These are phyloP conservation scores for Dendrocincla fuliginosa DNA, from an alignment of 2,797 vertebrate genomes.

Conservation along the genomic window DNA sequence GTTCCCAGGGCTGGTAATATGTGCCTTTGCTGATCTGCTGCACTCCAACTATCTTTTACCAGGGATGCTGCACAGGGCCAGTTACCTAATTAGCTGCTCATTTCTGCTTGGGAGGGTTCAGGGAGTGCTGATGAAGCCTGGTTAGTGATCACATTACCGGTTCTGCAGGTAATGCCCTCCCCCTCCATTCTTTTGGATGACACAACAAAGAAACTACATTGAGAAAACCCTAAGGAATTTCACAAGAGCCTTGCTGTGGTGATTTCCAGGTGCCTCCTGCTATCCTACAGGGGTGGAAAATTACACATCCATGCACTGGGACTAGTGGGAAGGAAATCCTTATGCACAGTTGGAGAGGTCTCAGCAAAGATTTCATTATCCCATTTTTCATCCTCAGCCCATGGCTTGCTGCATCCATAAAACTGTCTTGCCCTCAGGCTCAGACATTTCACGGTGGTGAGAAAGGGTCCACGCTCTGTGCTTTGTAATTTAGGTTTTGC, in stretches of 20 bases:
- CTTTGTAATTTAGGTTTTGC: background rate
- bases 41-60: background rate
- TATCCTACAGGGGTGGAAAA: background rate
- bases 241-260: background rate
- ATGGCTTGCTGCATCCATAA: background rate
- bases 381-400: background rate
- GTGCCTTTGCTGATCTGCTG: background rate
- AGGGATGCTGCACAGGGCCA: background rate
- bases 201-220: background rate
- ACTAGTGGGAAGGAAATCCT: background rate
- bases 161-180: background rate
- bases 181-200: background rate
- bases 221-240: background rate
- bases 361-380: background rate
- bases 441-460: background rate
- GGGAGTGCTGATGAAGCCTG: background rate
- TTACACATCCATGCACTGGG: rapidly evolving
- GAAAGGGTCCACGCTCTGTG: background rate
- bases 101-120: background rate
- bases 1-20: background rate
- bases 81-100: background rate
- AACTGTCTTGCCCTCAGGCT: background rate
- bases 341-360: background rate
- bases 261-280: background rate
- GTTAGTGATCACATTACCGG: rapidly evolving